A percentile compares a stretch with the other conserved stretches of the same genome.
Conservation (phyloP, 30 jellyfish, hydroid and myxozoan species). For the Aurelia aurita region DNA sequence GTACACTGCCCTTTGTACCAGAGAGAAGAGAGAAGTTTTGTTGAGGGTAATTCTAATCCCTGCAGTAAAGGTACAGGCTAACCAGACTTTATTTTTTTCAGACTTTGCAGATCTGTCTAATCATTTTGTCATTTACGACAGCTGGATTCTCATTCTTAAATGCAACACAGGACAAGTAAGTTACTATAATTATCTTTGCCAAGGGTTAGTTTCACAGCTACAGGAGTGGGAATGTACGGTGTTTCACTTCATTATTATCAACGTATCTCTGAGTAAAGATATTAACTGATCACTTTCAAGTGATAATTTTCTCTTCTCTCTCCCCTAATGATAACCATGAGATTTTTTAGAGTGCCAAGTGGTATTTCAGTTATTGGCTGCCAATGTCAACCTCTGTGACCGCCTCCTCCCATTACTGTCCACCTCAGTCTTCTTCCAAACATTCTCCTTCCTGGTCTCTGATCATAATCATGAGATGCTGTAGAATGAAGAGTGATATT, state of each 20-base stretch:
- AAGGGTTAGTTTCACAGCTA: not conserved
- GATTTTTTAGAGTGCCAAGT: constrained; percentile 77
- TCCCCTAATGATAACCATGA: constrained; percentile 48
- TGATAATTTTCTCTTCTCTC: too few species aligned
- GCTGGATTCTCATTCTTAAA: constrained; percentile 47
- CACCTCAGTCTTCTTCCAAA: not conserved
- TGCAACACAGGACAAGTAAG: constrained; percentile 39
- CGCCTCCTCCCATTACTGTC: not conserved
- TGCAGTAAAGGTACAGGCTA: not conserved
- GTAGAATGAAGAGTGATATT: constrained; percentile 90
- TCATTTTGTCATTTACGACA: constrained; percentile 42
- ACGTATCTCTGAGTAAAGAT: too few species aligned
- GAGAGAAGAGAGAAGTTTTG: too few species aligned
- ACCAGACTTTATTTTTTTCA: constrained; percentile 1
- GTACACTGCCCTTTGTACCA: too few species aligned
- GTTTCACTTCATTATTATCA: not conserved
- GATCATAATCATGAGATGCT: constrained; percentile 56
- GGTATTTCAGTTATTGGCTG: constrained; percentile 53
- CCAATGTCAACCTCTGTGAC: not conserved
- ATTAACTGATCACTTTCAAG: too few species aligned
- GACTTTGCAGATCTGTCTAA: constrained; percentile 54
- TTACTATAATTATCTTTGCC: not conserved
- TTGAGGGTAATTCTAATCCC: constrained; percentile 32
- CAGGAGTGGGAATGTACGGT: not conserved
- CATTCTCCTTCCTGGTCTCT: constrained; percentile 69